These are phyloP conservation scores for Aphelinus atriplicis DNA, from an alignment of 1,140 invertebrate species.

Conservation along the genomic window DNA sequence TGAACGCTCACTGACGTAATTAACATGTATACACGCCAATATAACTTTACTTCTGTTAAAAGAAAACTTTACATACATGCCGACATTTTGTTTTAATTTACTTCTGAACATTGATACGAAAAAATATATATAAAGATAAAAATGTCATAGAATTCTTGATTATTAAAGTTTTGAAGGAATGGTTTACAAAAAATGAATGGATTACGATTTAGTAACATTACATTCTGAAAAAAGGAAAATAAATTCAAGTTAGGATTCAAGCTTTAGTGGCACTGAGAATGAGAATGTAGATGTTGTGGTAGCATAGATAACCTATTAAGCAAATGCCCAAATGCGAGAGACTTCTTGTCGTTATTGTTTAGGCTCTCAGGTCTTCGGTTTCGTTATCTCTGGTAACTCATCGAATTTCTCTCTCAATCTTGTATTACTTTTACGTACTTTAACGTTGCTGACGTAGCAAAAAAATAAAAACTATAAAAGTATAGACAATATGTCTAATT, in stretches of 20 bases:
- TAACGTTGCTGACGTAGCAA: constrained; percentile 16
- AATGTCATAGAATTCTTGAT: not conserved
- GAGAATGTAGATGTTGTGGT: constrained; percentile 6
- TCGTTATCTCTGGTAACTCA: constrained; percentile 29
- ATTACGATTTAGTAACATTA: too few relatives aligned
- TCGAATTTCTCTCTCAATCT: constrained; percentile 26
- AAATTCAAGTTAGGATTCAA: constrained; percentile 6
- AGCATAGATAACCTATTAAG: constrained; percentile 16
- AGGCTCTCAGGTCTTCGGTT: constrained; percentile 21
- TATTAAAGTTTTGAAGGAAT: not conserved
- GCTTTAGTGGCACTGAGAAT: constrained; percentile 21
- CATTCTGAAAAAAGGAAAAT: constrained; percentile 2
- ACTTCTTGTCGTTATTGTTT: constrained; percentile 7
- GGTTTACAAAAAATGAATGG: not conserved
- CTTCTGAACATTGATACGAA: constrained; percentile 16
- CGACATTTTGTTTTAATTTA: constrained; percentile 12
- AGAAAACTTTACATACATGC: constrained; percentile 9
- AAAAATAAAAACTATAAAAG: constrained; percentile 17
- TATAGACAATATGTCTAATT: constrained; percentile 1
- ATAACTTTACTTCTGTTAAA: constrained; percentile 22
- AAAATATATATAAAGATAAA: not conserved
- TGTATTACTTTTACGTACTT: constrained; percentile 14
- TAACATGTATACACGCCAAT: constrained; percentile 23
- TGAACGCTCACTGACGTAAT: constrained; percentile 30
- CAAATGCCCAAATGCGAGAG: constrained; percentile 25